Percentiles rank a stretch among this genome's conserved stretches.
These are phyloP conservation scores for Gila robusta DNA, from an alignment of 2,797 vertebrate genomes.

Conservation along the genomic window DNA sequence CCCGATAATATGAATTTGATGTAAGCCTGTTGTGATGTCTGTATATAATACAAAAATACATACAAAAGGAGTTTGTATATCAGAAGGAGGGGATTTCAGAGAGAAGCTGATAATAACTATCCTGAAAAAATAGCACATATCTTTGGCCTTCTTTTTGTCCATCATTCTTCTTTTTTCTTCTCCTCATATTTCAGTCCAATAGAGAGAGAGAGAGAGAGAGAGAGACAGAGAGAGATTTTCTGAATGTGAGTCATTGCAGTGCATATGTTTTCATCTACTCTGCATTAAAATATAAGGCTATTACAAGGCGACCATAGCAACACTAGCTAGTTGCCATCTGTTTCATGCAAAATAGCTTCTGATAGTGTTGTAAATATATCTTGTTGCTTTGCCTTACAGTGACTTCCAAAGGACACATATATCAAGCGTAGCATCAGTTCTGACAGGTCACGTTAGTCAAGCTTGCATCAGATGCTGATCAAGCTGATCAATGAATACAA, in stretches of 20 bases:
- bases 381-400: constrained; percentile 18
- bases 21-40: neutral
- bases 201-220: too few species aligned
- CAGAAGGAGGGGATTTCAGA: neutral
- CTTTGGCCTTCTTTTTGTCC: neutral
- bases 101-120: neutral
- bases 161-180: neutral
- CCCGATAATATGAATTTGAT: neutral
- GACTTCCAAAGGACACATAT: constrained; percentile 38
- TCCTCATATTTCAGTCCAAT: neutral
- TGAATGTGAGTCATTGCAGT: constrained; percentile 6
- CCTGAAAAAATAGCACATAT: constrained; percentile 14
- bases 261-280: constrained; percentile 45
- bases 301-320: constrained; percentile 41
- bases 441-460: too few species aligned
- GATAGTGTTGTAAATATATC: constrained; percentile 47
- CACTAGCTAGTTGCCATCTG: constrained; percentile 47
- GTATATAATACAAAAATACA: neutral
- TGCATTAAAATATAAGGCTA: constrained; percentile 49
- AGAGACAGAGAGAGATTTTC: neutral
- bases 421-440: neutral
- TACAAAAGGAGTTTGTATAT: neutral
- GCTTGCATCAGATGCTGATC: too few species aligned
- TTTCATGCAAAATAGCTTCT: constrained; percentile 52
- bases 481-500: too few species aligned